Percentiles rank a stretch among this genome's conserved stretches.
phyloP scores from a whole-genome alignment of 35 echinoderm and acorn worm species.

The Diadema setosum region DNA sequence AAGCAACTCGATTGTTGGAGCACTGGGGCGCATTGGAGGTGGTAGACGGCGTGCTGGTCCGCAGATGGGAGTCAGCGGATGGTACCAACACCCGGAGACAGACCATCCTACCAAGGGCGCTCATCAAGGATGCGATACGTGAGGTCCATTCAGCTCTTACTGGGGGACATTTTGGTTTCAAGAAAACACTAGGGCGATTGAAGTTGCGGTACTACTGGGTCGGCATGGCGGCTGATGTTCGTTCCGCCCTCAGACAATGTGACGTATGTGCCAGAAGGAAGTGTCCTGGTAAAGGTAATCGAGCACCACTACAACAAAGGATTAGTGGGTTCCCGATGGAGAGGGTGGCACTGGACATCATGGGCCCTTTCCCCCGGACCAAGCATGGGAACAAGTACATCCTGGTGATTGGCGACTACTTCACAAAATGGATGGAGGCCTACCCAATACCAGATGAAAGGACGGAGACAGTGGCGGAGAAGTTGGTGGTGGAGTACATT shows the following conservation, averaged over 20 bases:
- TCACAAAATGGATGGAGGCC: constrained; percentile 52
- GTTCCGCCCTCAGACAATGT: neutral
- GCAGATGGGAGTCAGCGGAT: constrained; percentile 50
- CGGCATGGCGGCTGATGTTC: neutral
- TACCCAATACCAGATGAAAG: constrained; percentile 27
- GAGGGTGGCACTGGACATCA: constrained; percentile 62
- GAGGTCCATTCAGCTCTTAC: neutral
- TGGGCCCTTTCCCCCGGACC: constrained; percentile 47
- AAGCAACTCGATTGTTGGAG: neutral
- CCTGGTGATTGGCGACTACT: constrained; percentile 38
- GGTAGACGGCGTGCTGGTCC: constrained; percentile 4
- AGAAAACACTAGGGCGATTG: neutral
- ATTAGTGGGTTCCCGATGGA: constrained; percentile 37
- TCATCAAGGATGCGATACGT: constrained; percentile 14
- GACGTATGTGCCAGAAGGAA: neutral
- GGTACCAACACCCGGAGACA: neutral
- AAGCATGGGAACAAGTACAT: constrained; percentile 36
- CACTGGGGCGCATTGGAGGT: constrained; percentile 17
- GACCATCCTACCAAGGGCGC: constrained; percentile 19
- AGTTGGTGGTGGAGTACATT: constrained; percentile 25
- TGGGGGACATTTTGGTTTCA: neutral
- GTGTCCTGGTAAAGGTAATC: neutral
- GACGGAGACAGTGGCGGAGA: constrained; percentile 34
- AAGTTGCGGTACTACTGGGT: neutral
- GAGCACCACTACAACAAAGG: constrained; percentile 34